Conservation (phyloP, 2,113 vertebrate genomes). For the Salvelinus sp. region DNA sequence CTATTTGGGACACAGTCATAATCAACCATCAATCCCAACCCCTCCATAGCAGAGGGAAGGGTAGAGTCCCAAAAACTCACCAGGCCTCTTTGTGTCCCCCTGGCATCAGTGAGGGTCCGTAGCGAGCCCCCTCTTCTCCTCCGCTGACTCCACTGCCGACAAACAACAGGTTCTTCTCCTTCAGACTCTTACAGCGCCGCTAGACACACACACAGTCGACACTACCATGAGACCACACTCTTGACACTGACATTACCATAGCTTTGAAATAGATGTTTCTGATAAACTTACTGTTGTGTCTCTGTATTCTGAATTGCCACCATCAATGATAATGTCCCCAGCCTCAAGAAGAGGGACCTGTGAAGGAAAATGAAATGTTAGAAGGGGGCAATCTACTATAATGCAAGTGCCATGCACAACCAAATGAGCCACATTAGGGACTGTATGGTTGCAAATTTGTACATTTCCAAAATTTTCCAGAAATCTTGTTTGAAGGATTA, state of each 20-base stretch:
- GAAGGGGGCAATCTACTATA: not conserved
- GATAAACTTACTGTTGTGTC: constrained; percentile 85
- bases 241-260: not conserved
- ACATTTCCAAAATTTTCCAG: no score
- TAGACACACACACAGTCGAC: constrained; percentile 51
- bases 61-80: constrained; percentile 65
- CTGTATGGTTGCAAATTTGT: no score
- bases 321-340: constrained; percentile 95
- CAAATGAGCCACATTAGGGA: no score
- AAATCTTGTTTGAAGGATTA: no score
- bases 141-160: constrained; percentile 97
- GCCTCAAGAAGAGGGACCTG: constrained; percentile 86
- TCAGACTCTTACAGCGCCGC: constrained; percentile 88
- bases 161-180: constrained; percentile 87
- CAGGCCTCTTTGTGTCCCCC: constrained; percentile 94
- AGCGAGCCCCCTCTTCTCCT: constrained; percentile 93
- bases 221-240: not conserved
- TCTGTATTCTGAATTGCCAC: constrained; percentile 95
- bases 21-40: no score
- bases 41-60: no score
- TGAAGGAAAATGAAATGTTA: not conserved
- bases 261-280: not conserved
- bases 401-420: no score
- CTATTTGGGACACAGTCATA: no score
- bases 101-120: constrained; percentile 95